A percentile compares a stretch with the other conserved stretches of the same genome.
Evolutionary conservation across 2,888 invertebrate genomes (phyloP).

Genomic region (Aphidoletes aphidimyza): DNA sequence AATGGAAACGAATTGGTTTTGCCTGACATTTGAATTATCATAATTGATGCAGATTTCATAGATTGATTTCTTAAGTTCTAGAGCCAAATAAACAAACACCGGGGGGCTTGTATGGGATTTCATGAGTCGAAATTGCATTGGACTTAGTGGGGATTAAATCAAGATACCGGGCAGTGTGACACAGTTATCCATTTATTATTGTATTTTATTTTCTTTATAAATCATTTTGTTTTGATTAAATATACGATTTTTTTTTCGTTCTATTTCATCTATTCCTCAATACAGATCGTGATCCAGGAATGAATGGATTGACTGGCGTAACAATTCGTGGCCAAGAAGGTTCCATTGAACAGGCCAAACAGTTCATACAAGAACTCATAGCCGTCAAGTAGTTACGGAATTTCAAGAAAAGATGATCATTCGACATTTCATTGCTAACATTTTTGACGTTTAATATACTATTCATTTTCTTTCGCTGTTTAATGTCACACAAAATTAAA

Average conservation of each 20-base stretch:
- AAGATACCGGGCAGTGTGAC: too few relatives aligned
- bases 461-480: conserved; percentile 46
- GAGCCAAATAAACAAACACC: too few relatives aligned
- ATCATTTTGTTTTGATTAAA: not conserved
- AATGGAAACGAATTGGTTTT: too few relatives aligned
- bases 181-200: too few relatives aligned
- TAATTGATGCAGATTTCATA: too few relatives aligned
- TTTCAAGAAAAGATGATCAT: not conserved
- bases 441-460: conserved; percentile 20
- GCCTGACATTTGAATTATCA: too few relatives aligned
- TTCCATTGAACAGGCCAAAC: conserved; percentile 53
- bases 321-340: conserved; percentile 54
- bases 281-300: conserved; percentile 55
- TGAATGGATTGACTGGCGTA: conserved; percentile 54
- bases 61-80: too few relatives aligned
- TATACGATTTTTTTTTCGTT: too few relatives aligned
- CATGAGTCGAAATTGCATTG: too few relatives aligned
- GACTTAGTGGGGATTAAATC: too few relatives aligned
- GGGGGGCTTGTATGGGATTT: too few relatives aligned
- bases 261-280: not conserved
- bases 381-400: conserved; percentile 54
- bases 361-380: conserved; percentile 54
- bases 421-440: conserved; percentile 46
- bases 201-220: too few relatives aligned
- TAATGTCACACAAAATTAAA: conserved; percentile 16